Evolutionary conservation across 2,888 invertebrate species (phyloP).

Genomic region (Lepidochrysops patricia): DNA sequence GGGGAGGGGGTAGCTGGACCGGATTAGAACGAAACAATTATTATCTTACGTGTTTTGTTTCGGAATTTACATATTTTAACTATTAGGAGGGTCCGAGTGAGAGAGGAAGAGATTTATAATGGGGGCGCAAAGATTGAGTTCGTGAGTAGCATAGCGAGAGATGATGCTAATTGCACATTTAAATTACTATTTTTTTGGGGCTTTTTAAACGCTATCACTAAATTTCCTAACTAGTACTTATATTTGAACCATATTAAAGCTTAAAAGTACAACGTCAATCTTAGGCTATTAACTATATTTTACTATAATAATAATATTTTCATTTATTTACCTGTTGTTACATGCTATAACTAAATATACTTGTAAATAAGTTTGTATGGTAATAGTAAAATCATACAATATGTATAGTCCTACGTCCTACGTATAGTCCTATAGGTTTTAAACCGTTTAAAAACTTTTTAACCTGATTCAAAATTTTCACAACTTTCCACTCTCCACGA

Average conservation of each 20-base stretch:
- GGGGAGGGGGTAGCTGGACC: constrained; percentile 7
- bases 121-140: neutral
- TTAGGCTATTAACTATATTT: too few relatives aligned
- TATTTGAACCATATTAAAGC: too few relatives aligned
- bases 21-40: constrained; percentile 45
- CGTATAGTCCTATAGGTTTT: neutral
- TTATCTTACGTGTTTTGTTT: constrained; percentile 32
- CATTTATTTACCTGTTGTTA: too few relatives aligned
- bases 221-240: too few relatives aligned
- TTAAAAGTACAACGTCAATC: too few relatives aligned
- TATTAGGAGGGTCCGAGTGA: constrained; percentile 34
- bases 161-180: neutral
- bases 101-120: constrained; percentile 16
- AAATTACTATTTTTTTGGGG: neutral
- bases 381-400: too few relatives aligned
- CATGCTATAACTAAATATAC: too few relatives aligned
- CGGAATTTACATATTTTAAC: constrained; percentile 42
- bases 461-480: neutral
- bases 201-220: neutral
- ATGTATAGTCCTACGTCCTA: too few relatives aligned
- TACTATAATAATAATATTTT: too few relatives aligned
- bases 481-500: neutral
- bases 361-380: too few relatives aligned
- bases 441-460: neutral
- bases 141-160: neutral